phyloP scores from a whole-genome alignment of 2,113 vertebrate species.

The Tragelaphus buxtoni region DNA sequence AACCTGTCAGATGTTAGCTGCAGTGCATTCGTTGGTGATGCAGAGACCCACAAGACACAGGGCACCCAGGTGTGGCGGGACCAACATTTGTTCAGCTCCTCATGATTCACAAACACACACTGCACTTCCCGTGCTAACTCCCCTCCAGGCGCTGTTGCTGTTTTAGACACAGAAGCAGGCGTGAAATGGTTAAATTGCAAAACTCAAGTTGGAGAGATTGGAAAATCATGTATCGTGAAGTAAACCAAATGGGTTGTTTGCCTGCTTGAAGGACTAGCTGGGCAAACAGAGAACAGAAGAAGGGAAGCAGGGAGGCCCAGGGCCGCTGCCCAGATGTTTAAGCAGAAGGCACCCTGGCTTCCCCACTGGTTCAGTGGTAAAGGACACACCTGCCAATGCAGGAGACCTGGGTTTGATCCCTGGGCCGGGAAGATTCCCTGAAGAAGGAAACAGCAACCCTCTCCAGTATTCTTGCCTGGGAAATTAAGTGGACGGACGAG shows the following conservation, averaged over 20 bases:
- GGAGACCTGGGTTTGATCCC: background rate
- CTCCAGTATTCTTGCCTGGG: background rate
- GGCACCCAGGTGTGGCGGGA: background rate
- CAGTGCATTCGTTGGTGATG: background rate
- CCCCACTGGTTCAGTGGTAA: background rate
- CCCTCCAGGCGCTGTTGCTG: background rate
- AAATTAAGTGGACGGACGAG: fast-evolving
- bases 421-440: background rate
- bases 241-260: background rate
- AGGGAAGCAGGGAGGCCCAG: background rate
- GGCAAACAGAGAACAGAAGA: background rate
- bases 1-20: background rate
- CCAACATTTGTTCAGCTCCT: background rate
- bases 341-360: background rate
- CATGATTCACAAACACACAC: background rate
- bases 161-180: background rate
- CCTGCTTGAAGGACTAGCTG: background rate
- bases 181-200: background rate
- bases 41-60: background rate
- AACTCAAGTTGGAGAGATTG: background rate
- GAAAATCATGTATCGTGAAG: background rate
- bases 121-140: background rate
- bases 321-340: background rate
- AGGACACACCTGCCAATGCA: background rate
- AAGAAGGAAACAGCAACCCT: background rate